Evolutionary conservation across 2,888 invertebrate species (phyloP).

Genomic region (Caenorhabditis virilis): DNA sequence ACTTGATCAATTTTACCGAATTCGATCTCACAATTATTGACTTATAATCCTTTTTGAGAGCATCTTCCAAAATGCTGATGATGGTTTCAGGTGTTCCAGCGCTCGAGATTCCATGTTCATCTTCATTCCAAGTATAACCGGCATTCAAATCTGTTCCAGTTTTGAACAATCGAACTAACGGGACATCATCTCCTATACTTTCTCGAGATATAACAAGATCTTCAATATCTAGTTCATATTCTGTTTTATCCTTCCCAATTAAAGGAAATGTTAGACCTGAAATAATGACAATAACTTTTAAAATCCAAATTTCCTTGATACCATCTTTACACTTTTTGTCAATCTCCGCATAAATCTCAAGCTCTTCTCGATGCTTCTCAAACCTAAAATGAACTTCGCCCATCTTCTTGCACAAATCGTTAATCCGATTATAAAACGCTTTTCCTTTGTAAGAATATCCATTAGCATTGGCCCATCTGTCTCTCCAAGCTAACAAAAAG

Average conservation of each 20-base stretch:
- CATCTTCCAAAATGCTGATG: constrained; percentile 17
- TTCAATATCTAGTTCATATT: constrained; percentile 16
- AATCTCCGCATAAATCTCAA: constrained; percentile 1
- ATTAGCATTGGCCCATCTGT: constrained; percentile 9
- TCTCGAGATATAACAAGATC: constrained; percentile 4
- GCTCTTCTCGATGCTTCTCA: constrained; percentile 8
- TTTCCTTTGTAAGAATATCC: constrained; percentile 4
- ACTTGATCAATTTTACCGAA: constrained; percentile 30
- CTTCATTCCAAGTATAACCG: constrained; percentile 17
- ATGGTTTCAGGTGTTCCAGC: constrained; percentile 15
- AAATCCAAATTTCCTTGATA: neutral
- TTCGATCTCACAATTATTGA: constrained; percentile 34
- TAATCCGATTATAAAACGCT: constrained; percentile 15
- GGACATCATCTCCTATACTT: neutral
- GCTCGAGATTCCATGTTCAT: neutral
- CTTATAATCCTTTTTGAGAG: neutral
- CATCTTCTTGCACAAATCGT: constrained; percentile 16
- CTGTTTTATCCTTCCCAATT: constrained; percentile 21
- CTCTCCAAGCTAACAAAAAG: constrained; percentile 21
- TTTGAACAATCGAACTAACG: constrained; percentile 31
- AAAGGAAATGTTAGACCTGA: constrained; percentile 13
- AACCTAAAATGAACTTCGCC: constrained; percentile 12
- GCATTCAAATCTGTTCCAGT: constrained; percentile 26
- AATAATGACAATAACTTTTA: neutral
- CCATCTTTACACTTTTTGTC: constrained; percentile 19